Evolutionary conservation across 2,113 vertebrate species (phyloP).

Genomic region (Caretta caretta): DNA sequence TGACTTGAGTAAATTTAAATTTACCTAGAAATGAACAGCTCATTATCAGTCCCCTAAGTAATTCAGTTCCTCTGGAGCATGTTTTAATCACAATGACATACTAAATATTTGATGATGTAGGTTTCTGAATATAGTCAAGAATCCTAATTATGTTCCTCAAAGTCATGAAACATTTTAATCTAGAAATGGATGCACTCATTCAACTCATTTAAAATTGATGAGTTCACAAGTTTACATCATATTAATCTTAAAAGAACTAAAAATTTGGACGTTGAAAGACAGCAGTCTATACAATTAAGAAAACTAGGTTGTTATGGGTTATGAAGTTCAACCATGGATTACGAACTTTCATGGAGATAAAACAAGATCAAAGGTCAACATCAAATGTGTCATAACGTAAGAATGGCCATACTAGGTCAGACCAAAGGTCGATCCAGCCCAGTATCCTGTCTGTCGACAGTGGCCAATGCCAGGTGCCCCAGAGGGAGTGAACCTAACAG

Average conservation of each 20-base stretch:
- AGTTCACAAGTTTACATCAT: neutral
- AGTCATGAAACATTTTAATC: neutral
- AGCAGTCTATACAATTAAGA: neutral
- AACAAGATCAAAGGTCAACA: accelerated
- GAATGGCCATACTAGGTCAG: too few species aligned
- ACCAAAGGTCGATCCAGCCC: too few species aligned
- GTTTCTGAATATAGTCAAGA: neutral
- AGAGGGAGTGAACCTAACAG: too few species aligned
- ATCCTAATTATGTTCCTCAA: neutral
- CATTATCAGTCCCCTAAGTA: neutral
- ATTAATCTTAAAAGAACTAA: neutral
- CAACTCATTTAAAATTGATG: neutral
- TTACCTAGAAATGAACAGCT: neutral
- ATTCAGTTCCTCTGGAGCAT: neutral
- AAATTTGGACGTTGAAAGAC: neutral
- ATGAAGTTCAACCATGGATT: neutral
- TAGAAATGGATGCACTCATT: neutral
- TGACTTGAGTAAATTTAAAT: neutral
- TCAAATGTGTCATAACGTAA: neutral
- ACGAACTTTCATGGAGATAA: neutral
- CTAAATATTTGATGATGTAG: neutral
- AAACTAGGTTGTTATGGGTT: neutral
- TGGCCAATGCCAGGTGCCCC: too few species aligned
- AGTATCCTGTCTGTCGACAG: too few species aligned
- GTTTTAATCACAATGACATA: neutral